Evolutionary conservation across 2,797 vertebrate species (phyloP).

Genomic region (Ambastaia sidthimunki): DNA sequence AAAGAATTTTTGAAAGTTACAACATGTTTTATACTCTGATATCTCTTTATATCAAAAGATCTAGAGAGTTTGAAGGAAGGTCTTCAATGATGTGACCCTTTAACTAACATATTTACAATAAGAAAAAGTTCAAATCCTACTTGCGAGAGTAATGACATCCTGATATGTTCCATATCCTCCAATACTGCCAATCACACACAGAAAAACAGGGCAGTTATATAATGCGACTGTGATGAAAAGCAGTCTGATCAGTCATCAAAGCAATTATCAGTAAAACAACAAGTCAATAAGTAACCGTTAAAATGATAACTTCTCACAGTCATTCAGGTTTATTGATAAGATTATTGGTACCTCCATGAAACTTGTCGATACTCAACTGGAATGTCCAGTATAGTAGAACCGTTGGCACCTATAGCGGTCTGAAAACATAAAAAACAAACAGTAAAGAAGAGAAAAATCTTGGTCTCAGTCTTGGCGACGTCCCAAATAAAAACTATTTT

Average conservation of each 20-base stretch:
- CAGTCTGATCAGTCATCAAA: background rate
- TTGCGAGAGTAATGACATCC: conserved; percentile 74
- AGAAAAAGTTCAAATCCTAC: conserved; percentile 61
- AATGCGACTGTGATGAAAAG: background rate
- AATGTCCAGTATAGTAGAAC: conserved; percentile 63
- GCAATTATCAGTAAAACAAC: background rate
- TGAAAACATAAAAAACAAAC: conserved; percentile 44
- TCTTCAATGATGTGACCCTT: background rate
- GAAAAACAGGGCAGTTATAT: background rate
- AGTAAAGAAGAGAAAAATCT: background rate
- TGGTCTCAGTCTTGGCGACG: too few species aligned
- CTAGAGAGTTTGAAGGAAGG: background rate
- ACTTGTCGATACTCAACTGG: conserved; percentile 71
- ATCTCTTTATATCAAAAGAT: background rate
- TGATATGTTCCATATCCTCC: conserved; percentile 72
- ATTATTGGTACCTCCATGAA: conserved; percentile 68
- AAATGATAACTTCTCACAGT: background rate
- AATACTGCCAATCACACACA: conserved; percentile 62
- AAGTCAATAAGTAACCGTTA: background rate
- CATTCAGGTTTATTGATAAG: background rate
- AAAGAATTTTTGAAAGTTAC: too few species aligned
- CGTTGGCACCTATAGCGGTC: conserved; percentile 73
- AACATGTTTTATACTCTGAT: too few species aligned
- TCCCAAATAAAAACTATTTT: background rate
- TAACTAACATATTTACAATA: background rate